Percentiles rank a stretch among this genome's conserved stretches.
These are phyloP conservation scores for Cygnus atratus DNA, from an alignment of 2,113 vertebrate genomes.

Conservation along the genomic window DNA sequence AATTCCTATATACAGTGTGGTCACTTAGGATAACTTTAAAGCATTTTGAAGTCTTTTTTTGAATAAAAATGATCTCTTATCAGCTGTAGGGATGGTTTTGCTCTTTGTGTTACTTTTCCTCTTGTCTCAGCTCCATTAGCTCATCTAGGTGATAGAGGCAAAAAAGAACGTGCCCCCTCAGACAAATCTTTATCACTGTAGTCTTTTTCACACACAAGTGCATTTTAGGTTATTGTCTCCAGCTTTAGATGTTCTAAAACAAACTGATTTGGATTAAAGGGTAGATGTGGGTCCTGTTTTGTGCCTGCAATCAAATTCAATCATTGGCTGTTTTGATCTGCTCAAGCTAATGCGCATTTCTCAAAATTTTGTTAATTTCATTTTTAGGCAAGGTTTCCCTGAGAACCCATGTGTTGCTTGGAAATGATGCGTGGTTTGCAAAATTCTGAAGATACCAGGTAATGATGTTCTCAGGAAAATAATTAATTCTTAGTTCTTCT, in stretches of 20 bases:
- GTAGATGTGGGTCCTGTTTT: neutral
- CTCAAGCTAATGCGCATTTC: neutral
- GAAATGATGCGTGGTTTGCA: neutral
- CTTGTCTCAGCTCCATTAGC: neutral
- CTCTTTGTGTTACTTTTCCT: neutral
- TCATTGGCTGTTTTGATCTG: neutral
- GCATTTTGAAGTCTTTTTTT: neutral
- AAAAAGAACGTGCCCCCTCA: neutral
- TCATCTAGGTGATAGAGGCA: neutral
- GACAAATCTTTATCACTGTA: neutral
- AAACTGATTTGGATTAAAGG: neutral
- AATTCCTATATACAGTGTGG: neutral
- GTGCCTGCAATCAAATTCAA: neutral
- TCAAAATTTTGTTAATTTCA: neutral
- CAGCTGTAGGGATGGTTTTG: neutral
- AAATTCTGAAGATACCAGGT: neutral
- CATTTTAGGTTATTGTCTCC: neutral
- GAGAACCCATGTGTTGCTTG: neutral
- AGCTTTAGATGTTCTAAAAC: neutral
- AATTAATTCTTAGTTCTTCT: neutral
- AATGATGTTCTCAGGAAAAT: neutral
- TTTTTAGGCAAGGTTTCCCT: neutral
- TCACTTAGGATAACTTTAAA: neutral
- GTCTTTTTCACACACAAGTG: neutral
- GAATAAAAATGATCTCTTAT: neutral